Base-by-base conservation (phyloP, 2,113 vertebrate genomes). In the Manacus vitellinus region DNA sequence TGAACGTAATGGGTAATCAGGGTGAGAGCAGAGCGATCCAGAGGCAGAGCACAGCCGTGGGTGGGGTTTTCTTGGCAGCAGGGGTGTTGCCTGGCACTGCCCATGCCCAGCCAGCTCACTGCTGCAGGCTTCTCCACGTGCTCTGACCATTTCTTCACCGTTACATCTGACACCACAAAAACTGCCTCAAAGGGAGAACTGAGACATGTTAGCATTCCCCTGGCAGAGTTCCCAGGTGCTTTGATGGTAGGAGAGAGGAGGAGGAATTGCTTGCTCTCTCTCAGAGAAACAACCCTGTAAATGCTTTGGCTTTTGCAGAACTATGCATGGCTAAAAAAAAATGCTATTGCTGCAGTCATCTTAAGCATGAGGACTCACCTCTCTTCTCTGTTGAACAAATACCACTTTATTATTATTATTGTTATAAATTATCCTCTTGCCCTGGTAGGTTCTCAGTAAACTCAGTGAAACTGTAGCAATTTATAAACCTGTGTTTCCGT, bases 151-250 rank as follows among this genome's bases (percentile, higher is more conserved):
- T 47, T 68, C 41, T 41, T 17, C 24, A 28, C 46, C 9, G 2
- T 62, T 55, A 56, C 13, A 47, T 74, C 37, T 58, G 54, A 54
- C 30, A 54, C 37, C 31, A 6, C 51, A 75, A 44, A 76, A 76
- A 47, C n/a, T 35, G 8, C 0, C 0, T 66, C 35, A 44, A 44
- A 73, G 44, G 15, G 24, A 76, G 27, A 43, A 23, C 1, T 11
- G 63, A 68, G 18, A 12, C 41, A 28, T 1, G 1, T n/a, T 35
- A 39, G 20, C 33, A 23, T 75, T 70, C 28, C 21, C 28, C 7
- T 59, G 61, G 33, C 39, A 22, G 31, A 19, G 23, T 85, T 58
- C 43, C 59, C 49, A 22, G 14, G 54, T 11, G 23, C 76, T 62
- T 62, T 16, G n/a, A 62, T 47, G 52, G 37, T 66, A n/a, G 47